Evolutionary conservation across 1,140 invertebrate species (phyloP), one percentile per base, ranked within the genome.

Genomic region (Magallana ariakensis): DNA sequence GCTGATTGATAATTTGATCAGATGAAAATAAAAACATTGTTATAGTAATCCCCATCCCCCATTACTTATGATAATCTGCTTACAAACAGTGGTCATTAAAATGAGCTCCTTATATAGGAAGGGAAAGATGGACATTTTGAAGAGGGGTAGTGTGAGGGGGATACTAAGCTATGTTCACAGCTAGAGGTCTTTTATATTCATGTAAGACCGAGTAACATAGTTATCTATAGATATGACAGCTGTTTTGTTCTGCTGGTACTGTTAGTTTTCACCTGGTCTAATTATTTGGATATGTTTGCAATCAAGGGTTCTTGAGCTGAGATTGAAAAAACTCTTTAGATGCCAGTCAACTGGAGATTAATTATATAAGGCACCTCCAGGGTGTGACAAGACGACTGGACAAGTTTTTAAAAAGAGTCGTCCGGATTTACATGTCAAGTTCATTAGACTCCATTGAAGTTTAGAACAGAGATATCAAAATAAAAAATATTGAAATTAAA

Each of bases 1-100:
- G 19, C n/a, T 22, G 26, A 13, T 54, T 55, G 81, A 83, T 70
- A 87, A 87, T 87, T 87, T 83, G 55, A 83, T 70, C 80, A 87
- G 55, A 83, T 83, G 22, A 26, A 46, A 46, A 75, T 75, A 75
- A 75, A 33, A 75, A 75, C 66, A 75, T 26, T 75, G 26, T 75
- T 26, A 46, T 46, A 26, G 58, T 62, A 7, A 62, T 62, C 58
- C 58, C 58, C 19, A 16, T 62, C 33, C 33, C 33, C 33, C 33
- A 46, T 4, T 46, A n/a, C 19, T 7, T 16, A 5, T 7, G 7
- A 62, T 62, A 26, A 75, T 75, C 66, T 75, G 66, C 66, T 75
- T 75, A 75, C 33, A 46, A 75, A 26, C 5, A 60, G 22, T 8
- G 66, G 22, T 26, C 62, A 26, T 75, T 75, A 75, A 0, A 75